A percentile compares a stretch with the other conserved stretches of the same genome.
These are phyloP conservation scores for Channallabes apus DNA, from an alignment of 2,797 vertebrate genomes.

Conservation along the genomic window DNA sequence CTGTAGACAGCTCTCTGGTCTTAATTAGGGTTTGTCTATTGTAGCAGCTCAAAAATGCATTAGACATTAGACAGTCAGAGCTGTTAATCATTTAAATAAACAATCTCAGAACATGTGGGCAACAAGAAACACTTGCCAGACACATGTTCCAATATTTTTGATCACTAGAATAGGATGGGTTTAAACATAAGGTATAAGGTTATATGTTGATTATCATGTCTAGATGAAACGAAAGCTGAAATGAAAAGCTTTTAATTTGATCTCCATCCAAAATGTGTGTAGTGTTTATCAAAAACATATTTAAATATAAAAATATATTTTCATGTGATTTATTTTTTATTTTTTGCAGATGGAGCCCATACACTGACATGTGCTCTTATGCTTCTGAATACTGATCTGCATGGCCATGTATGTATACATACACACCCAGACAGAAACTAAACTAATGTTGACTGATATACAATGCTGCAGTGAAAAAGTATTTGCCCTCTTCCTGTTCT, in stretches of 20 bases:
- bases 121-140: background rate
- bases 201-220: background rate
- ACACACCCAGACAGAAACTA: background rate
- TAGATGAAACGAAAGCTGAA: background rate
- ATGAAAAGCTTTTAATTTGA: no score
- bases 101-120: background rate
- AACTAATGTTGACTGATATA: background rate
- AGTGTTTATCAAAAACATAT: background rate
- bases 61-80: background rate
- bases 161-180: background rate
- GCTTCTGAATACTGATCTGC: slow-evolving; percentile 96
- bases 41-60: no score
- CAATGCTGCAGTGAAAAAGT: no score
- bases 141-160: background rate
- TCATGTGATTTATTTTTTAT: slow-evolving; percentile 3
- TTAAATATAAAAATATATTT: no score
- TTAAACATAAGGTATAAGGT: background rate
- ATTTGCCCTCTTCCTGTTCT: no score
- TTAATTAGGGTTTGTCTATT: background rate
- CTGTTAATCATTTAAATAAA: background rate
- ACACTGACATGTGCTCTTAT: slow-evolving; percentile 94
- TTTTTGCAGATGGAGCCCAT: slow-evolving; percentile 87
- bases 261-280: background rate
- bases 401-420: slow-evolving; percentile 86
- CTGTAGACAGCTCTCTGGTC: background rate